Evolutionary conservation across 2,113 vertebrate genomes (phyloP).

Genomic region (Azemiops feae): DNA sequence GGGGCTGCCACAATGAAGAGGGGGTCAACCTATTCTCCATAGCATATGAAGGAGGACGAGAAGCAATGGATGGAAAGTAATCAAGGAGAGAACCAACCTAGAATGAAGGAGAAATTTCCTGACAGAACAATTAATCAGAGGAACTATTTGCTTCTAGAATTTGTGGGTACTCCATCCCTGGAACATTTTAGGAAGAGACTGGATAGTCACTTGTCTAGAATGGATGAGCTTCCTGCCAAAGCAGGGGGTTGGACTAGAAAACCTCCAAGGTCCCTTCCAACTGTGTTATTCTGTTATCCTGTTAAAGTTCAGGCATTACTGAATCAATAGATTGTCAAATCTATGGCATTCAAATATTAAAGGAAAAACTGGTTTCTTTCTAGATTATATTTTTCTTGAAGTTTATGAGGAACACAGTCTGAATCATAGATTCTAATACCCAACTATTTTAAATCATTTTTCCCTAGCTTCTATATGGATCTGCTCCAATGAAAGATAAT

Average conservation of each 20-base stretch:
- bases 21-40: background rate
- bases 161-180: too few species aligned
- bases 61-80: background rate
- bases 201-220: background rate
- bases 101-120: too few species aligned
- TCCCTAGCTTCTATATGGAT: too few species aligned
- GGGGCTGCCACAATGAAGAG: background rate
- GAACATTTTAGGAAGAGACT: background rate
- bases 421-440: too few species aligned
- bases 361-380: too few species aligned
- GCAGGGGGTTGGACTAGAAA: background rate
- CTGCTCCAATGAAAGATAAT: too few species aligned
- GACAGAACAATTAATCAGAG: background rate
- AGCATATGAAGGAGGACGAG: background rate
- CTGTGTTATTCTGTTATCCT: background rate
- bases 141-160: background rate
- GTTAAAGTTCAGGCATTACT: too few species aligned
- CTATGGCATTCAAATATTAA: too few species aligned
- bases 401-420: too few species aligned
- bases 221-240: background rate
- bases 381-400: too few species aligned
- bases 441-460: too few species aligned
- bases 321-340: too few species aligned
- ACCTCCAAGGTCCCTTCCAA: background rate
- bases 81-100: background rate